Evolutionary conservation across 1,140 invertebrate genomes (phyloP).

Genomic region (Tetramorium alpestre): DNA sequence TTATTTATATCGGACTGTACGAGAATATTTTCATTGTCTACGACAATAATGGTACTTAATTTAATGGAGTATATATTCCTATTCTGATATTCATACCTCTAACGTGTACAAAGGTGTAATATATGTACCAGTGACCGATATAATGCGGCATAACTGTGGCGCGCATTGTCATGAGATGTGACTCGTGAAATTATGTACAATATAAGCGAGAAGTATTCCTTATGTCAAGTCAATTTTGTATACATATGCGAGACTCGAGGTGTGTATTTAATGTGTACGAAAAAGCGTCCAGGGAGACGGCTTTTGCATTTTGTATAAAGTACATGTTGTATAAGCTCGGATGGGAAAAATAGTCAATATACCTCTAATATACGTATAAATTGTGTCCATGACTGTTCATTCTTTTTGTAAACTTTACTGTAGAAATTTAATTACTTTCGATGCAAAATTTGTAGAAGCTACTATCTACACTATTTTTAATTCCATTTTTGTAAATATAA

Average conservation of each 20-base stretch:
- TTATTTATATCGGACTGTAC: constrained; percentile 84
- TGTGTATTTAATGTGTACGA: constrained; percentile 79
- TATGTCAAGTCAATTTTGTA: constrained; percentile 83
- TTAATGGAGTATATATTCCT: constrained; percentile 82
- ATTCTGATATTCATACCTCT: constrained; percentile 79
- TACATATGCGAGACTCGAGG: constrained; percentile 74
- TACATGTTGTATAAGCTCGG: constrained; percentile 76
- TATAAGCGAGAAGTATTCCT: constrained; percentile 79
- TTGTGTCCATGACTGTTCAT: constrained; percentile 75
- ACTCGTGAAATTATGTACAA: constrained; percentile 79
- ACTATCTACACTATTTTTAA: constrained; percentile 76
- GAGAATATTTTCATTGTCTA: constrained; percentile 77
- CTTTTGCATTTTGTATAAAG: constrained; percentile 78
- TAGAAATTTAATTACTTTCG: constrained; percentile 81
- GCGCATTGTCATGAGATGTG: constrained; percentile 73
- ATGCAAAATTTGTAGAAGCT: constrained; percentile 78
- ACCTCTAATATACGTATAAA: constrained; percentile 80
- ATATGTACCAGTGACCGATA: constrained; percentile 64
- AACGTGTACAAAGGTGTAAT: constrained; percentile 83
- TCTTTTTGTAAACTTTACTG: constrained; percentile 79
- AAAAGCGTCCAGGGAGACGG: constrained; percentile 74
- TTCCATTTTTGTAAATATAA: constrained; percentile 82
- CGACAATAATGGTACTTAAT: constrained; percentile 81
- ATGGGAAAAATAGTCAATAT: constrained; percentile 83
- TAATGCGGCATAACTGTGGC: neutral